Percentiles rank a stretch among this genome's conserved stretches.
Conservation (phyloP, 2,113 vertebrate genomes). For the Psittacula cyanocephala region DNA sequence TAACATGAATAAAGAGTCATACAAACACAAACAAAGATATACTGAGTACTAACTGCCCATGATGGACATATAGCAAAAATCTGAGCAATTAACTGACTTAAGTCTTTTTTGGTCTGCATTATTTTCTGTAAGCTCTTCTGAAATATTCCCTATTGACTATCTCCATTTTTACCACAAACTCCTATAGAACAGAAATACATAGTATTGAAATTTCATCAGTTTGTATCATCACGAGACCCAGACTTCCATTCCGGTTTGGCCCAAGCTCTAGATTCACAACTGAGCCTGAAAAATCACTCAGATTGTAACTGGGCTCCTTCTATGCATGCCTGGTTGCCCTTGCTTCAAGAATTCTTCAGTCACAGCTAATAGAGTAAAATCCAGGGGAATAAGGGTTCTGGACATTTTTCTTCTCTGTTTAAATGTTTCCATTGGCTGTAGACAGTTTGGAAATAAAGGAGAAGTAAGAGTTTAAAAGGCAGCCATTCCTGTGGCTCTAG, state of each 20-base stretch:
- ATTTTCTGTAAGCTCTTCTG: not conserved
- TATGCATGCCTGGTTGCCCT: not conserved
- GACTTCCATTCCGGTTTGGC: not conserved
- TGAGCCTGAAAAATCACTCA: not conserved
- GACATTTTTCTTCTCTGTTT: not conserved
- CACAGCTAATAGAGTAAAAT: not conserved
- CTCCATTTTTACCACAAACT: not conserved
- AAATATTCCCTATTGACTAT: not conserved
- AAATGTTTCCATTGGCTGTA: not conserved
- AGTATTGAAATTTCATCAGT: not conserved
- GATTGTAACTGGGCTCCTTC: not conserved
- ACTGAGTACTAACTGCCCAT: too few species aligned
- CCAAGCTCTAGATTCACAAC: not conserved
- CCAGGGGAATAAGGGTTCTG: not conserved
- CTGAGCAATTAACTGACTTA: not conserved
- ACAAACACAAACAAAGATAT: not conserved
- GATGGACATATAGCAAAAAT: rapidly evolving
- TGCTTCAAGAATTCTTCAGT: not conserved
- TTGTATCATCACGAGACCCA: not conserved
- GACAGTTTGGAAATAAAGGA: not conserved
- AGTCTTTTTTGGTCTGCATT: not conserved
- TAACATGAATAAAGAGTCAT: not conserved
- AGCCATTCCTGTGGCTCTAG: not conserved
- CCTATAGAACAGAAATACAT: rapidly evolving
- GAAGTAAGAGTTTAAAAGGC: not conserved